Evolutionary conservation across 92 coral and sea anemone genomes (phyloP).

Genomic region (Palythoa heliodiscus): DNA sequence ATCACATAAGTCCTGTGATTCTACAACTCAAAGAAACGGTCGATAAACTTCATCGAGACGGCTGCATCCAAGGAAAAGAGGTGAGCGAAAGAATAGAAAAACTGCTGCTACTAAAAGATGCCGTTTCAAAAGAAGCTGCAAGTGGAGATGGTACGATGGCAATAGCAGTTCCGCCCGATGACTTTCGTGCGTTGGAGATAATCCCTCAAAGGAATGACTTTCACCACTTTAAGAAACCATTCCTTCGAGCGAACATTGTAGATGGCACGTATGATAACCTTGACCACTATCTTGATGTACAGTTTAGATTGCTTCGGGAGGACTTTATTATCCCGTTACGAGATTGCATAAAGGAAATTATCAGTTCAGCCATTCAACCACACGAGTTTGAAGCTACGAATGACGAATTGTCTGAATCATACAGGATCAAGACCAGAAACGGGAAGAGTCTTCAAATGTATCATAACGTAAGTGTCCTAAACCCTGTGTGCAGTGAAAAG

Average conservation of each 20-base stretch:
- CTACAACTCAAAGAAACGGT: conserved; percentile 58
- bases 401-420: not conserved
- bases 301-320: conserved; percentile 85
- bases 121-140: conserved; percentile 39
- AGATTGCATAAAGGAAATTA: conserved; percentile 59
- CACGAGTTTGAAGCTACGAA: conserved; percentile 33
- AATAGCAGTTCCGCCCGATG: conserved; percentile 68
- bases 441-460: conserved; percentile 51
- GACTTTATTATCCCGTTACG: conserved; percentile 80
- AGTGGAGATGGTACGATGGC: conserved; percentile 27
- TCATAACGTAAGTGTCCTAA: conserved; percentile 60
- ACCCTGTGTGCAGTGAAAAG: conserved; percentile 62
- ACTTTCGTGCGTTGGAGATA: conserved; percentile 69
- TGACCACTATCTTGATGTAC: conserved; percentile 92
- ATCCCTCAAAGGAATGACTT: conserved; percentile 77
- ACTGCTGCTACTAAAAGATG: conserved; percentile 47
- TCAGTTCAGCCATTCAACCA: conserved; percentile 14
- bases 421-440: not conserved
- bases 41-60: conserved; percentile 27
- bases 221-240: conserved; percentile 59
- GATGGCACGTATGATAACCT: conserved; percentile 61
- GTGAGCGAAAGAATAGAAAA: conserved; percentile 49
- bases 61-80: conserved; percentile 32
- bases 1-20: conserved; percentile 55
- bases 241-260: conserved; percentile 76